Evolutionary conservation across 2,797 vertebrate genomes (phyloP), one percentile per base, ranked within the genome.

Genomic region (Nyctibius grandis): DNA sequence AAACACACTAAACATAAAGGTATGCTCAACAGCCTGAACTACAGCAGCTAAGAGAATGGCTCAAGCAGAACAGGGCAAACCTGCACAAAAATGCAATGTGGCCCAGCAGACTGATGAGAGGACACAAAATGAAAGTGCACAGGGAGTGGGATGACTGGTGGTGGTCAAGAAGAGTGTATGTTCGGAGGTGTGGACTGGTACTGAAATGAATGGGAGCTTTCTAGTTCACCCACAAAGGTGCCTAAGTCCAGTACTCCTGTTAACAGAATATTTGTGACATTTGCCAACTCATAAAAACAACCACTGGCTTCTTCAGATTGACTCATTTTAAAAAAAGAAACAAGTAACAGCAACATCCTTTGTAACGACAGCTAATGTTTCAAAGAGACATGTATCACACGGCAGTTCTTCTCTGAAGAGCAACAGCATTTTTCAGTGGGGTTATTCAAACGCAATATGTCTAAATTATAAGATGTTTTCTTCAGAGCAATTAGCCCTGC

Each of bases 261-360:
- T 95, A 93, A 95, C 77, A 96, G 72, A 88, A 51, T 42, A 91
- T 75, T 78, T 83, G 53, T 85, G 53, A 91, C 75, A n/a, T 85
- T 80, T 83, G 36, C 45, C 31, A 91, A 29, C 95, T 78, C 81
- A 61, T 47, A 50, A 93, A 96, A 96, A 91, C 90, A 92, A 89
- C 86, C 88, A 83, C 18, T 0, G 17, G 31, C 31, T 93, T 91
- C 86, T 85, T 85, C 78, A 50, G 45, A 47, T 29, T 96, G 96
- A 96, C 75, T 95, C 95, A 95, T 96, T 77, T 36, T 13, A 70
- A 75, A 81, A 91, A 72, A 79, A 95, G 47, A 91, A 94, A 79
- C 63, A 89, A 88, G 84, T 75, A 91, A 65, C 73, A 84, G 73
- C 69, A 83, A 92, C 92, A 95, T 88, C 93, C 88, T 93, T 85